These are phyloP conservation scores for Cepphus grylle DNA, from an alignment of 2,113 vertebrate species.

Conservation along the genomic window DNA sequence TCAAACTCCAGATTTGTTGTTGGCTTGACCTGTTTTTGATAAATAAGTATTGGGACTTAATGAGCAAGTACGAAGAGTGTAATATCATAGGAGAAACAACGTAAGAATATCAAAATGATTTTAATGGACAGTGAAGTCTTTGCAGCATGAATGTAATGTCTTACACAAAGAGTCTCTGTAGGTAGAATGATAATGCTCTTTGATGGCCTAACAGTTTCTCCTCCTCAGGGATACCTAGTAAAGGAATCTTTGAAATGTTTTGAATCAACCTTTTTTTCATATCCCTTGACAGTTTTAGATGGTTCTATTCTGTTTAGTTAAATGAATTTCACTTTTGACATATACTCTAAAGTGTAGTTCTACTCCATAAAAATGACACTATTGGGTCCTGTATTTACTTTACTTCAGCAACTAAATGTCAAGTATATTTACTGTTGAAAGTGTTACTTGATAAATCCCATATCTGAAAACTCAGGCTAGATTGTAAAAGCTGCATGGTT, in stretches of 20 bases:
- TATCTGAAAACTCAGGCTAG: background rate
- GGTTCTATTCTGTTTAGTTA: slow-evolving; percentile 49
- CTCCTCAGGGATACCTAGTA: background rate
- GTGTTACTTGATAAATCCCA: slow-evolving; percentile 17
- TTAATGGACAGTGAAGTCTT: background rate
- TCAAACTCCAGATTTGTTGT: background rate
- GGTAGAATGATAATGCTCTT: background rate
- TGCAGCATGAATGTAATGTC: background rate
- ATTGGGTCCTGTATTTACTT: slow-evolving; percentile 44
- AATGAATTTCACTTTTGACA: slow-evolving; percentile 42
- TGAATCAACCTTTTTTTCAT: slow-evolving; percentile 24
- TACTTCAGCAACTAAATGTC: slow-evolving; percentile 26
- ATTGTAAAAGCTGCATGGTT: background rate
- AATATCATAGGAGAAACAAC: background rate
- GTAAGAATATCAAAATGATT: background rate
- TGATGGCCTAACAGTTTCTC: background rate
- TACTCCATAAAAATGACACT: slow-evolving; percentile 30
- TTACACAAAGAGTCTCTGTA: background rate
- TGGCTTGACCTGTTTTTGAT: background rate
- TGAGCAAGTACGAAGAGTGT: background rate
- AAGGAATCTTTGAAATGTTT: slow-evolving; percentile 23
- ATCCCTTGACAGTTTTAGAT: slow-evolving; percentile 18
- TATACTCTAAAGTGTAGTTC: background rate
- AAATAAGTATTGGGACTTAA: slow-evolving; percentile 15
- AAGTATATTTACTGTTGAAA: slow-evolving; percentile 22